Percentiles rank a stretch among this genome's conserved stretches.
These are phyloP conservation scores for Prionace glauca DNA, from an alignment of 2,797 vertebrate genomes.

Conservation along the genomic window DNA sequence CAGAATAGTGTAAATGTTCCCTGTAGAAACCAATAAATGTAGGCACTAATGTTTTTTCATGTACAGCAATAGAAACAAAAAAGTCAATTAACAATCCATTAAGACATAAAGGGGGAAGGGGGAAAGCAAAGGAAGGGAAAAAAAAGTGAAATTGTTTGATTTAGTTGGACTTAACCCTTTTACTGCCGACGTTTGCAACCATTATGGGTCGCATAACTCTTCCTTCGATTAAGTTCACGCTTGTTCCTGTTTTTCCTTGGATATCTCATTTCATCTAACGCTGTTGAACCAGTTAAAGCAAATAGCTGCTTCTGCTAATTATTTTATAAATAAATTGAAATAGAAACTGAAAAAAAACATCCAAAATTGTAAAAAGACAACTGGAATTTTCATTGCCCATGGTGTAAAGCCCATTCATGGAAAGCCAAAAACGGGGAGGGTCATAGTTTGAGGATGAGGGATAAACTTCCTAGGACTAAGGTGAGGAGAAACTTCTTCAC, in stretches of 20 bases:
- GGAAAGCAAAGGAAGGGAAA: not conserved
- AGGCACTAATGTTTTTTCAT: slow-evolving; percentile 36
- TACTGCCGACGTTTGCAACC: not conserved
- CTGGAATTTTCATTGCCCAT: not conserved
- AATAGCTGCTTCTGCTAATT: not conserved
- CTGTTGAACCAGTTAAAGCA: not conserved
- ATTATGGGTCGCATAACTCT: not conserved
- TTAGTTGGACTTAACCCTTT: slow-evolving; percentile 5
- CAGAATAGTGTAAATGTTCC: slow-evolving; percentile 37
- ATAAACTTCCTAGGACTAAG: no score
- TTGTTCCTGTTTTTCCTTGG: not conserved
- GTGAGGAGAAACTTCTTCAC: no score
- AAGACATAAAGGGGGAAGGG: slow-evolving; percentile 17
- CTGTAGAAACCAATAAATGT: slow-evolving; percentile 36
- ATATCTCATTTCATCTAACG: not conserved
- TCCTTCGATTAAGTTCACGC: not conserved
- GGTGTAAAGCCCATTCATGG: not conserved
- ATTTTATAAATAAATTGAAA: not conserved
- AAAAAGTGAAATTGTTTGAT: not conserved
- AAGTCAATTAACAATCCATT: slow-evolving; percentile 39
- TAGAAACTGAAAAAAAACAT: not conserved
- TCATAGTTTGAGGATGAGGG: no score
- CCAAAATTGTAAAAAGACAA: not conserved
- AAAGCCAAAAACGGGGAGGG: not conserved
- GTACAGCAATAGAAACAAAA: slow-evolving; percentile 37